Evolutionary conservation across 2,888 invertebrate genomes (phyloP).

Genomic region (Rambutsinella grinnellia): DNA sequence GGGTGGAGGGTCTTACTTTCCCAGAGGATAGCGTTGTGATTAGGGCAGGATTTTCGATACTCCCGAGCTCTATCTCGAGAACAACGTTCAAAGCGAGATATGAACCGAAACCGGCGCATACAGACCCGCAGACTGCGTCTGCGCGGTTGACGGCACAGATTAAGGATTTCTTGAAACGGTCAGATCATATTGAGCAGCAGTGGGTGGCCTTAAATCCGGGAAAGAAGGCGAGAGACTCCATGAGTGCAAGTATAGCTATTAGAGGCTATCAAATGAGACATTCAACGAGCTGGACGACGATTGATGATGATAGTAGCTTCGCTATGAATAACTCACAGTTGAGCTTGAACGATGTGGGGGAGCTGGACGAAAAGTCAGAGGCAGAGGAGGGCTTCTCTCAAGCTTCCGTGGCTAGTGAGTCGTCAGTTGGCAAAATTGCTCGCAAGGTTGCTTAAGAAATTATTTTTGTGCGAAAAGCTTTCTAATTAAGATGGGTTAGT

Average conservation of each 20-base stretch:
- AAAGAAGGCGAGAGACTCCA: conserved; percentile 54
- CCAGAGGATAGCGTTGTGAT: conserved; percentile 65
- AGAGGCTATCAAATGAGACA: conserved; percentile 64
- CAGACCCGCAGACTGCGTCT: conserved; percentile 83
- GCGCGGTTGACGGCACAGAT: conserved; percentile 83
- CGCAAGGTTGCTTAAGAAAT: conserved; percentile 41
- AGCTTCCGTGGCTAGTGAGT: conserved; percentile 52
- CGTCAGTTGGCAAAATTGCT: conserved; percentile 48
- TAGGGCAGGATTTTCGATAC: conserved; percentile 63
- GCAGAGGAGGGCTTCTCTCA: conserved; percentile 48
- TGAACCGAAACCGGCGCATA: conserved; percentile 81
- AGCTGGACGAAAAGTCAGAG: conserved; percentile 60
- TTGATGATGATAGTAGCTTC: conserved; percentile 61
- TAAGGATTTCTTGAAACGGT: conserved; percentile 82
- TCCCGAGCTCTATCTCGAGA: conserved; percentile 60
- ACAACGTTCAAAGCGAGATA: conserved; percentile 61
- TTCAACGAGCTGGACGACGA: conserved; percentile 62
- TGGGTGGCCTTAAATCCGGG: conserved; percentile 79
- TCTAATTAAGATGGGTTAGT: no score
- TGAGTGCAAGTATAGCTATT: conserved; percentile 62
- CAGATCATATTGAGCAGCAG: conserved; percentile 90
- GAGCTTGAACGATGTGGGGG: conserved; percentile 60
- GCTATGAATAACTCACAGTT: conserved; percentile 59
- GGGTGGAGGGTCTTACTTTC: conserved; percentile 32
- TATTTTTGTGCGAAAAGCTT: no score